These are phyloP conservation scores for Mechanitis mazaeus DNA, from an alignment of 2,888 invertebrate species.

Conservation along the genomic window DNA sequence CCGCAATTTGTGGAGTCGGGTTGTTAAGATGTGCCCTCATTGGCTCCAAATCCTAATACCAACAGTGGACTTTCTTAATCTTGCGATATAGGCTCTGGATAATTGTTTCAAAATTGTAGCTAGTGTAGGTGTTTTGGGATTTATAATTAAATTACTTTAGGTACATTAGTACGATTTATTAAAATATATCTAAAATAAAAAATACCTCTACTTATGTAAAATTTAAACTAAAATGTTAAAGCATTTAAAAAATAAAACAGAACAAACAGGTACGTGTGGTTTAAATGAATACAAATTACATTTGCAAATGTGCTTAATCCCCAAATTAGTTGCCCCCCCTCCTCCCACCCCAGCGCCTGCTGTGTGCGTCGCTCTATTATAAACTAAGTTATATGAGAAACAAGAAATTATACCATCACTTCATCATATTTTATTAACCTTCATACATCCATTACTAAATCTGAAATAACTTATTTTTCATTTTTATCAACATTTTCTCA, in stretches of 20 bases:
- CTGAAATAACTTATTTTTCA: background rate
- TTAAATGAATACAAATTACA: conserved; percentile 74
- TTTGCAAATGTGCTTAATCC: conserved; percentile 75
- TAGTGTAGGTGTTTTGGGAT: conserved; percentile 27
- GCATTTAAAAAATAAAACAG: conserved; percentile 9
- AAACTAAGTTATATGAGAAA: conserved; percentile 5
- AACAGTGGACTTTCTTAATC: conserved; percentile 75
- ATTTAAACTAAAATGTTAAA: conserved; percentile 2
- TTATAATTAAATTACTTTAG: background rate
- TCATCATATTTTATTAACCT: conserved; percentile 1
- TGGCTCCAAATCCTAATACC: conserved; percentile 68
- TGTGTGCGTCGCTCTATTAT: conserved; percentile 19
- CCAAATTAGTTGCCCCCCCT: conserved; percentile 59
- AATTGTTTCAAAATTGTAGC: conserved; percentile 73
- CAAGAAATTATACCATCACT: conserved; percentile 4
- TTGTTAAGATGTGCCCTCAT: conserved; percentile 69
- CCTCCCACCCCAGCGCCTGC: conserved; percentile 25
- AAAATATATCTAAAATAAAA: no score
- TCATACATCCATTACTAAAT: background rate
- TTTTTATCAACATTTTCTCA: no score
- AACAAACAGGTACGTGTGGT: conserved; percentile 36
- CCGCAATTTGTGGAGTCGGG: conserved; percentile 76
- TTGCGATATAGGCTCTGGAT: conserved; percentile 72
- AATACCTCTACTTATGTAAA: background rate
- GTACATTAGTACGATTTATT: no score